Conservation (phyloP, 35 echinoderm and acorn worm species). For the Holothuria glaberrima region DNA sequence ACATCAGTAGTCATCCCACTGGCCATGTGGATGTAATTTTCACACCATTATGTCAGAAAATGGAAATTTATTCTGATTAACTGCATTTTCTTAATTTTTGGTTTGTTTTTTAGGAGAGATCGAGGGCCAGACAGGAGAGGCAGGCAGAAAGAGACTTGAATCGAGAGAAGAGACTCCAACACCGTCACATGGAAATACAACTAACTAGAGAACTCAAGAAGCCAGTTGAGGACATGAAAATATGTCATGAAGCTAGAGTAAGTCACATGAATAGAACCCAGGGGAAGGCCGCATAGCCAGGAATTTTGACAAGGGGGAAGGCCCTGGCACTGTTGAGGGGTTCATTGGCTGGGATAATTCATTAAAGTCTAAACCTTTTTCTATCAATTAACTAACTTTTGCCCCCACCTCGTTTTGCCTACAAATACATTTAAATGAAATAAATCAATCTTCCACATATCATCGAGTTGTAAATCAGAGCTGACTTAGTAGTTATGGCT, state of each 20-base stretch:
- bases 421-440: no score
- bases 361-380: no score
- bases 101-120: conserved; percentile 68
- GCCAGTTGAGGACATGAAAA: conserved; percentile 98
- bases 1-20: no score
- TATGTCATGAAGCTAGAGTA: conserved; percentile 63
- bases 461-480: no score
- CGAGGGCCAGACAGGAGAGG: conserved; percentile 79
- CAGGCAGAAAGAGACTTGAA: conserved; percentile 79
- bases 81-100: background rate
- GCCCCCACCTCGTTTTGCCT: no score
- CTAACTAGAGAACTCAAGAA: conserved; percentile 95
- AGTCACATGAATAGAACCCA: background rate
- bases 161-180: conserved; percentile 78
- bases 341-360: background rate
- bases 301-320: background rate
- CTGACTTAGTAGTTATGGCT: no score
- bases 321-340: background rate
- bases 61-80: background rate
- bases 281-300: background rate
- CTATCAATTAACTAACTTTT: no score
- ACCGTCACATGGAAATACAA: conserved; percentile 78
- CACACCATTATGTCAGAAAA: background rate
- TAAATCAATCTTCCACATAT: no score
- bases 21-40: background rate